Percentiles rank a stretch among this genome's conserved stretches.
Evolutionary conservation across 2,797 vertebrate genomes (phyloP).

Genomic region (Artibeus jamaicensis): DNA sequence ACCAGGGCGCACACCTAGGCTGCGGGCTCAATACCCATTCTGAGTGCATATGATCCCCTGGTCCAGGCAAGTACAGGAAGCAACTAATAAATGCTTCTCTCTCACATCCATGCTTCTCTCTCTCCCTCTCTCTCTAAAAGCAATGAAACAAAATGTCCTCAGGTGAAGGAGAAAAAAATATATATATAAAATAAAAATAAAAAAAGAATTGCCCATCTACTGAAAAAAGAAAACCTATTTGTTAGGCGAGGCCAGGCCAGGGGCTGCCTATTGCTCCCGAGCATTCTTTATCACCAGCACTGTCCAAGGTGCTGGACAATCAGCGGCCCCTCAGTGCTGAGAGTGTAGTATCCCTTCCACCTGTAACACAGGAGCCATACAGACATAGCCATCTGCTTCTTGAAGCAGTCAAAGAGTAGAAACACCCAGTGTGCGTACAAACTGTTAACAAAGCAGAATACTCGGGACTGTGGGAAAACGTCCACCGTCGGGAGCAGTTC

Average conservation of each 20-base stretch:
- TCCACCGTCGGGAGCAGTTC: not conserved
- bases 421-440: not conserved
- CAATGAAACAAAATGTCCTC: not conserved
- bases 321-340: rapidly evolving
- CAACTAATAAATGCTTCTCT: not conserved
- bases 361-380: not conserved
- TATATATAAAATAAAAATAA: too few species aligned
- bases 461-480: not conserved
- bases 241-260: not conserved
- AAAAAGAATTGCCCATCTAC: not conserved
- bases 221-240: not conserved
- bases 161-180: not conserved
- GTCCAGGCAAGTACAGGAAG: not conserved
- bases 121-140: not conserved
- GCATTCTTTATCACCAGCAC: rapidly evolving
- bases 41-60: not conserved
- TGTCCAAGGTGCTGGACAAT: not conserved
- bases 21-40: not conserved
- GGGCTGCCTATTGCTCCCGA: not conserved
- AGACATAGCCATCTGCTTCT: not conserved
- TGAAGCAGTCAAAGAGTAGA: not conserved
- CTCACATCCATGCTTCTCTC: too few species aligned
- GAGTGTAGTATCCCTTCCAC: rapidly evolving
- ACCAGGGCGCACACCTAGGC: not conserved
- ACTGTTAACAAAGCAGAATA: not conserved